These are phyloP conservation scores for Machaerirhynchus nigripectus DNA, from an alignment of 2,113 vertebrate species.

Conservation along the genomic window DNA sequence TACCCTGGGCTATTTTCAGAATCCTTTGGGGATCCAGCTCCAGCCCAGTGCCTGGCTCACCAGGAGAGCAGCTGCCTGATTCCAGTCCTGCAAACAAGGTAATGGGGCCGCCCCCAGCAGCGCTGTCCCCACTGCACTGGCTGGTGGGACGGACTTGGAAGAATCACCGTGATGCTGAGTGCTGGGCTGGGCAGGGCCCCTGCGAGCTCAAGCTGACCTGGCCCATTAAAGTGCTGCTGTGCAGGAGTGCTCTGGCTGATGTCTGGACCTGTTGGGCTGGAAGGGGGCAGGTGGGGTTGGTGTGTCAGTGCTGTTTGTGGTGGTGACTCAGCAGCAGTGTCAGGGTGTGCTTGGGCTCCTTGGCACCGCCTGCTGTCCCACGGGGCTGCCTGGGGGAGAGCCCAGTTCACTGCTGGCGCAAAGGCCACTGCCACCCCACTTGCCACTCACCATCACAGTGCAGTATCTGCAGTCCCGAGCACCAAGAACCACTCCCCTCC, in stretches of 20 bases:
- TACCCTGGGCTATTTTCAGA: neutral
- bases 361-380: fast-evolving
- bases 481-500: neutral
- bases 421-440: fast-evolving
- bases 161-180: fast-evolving
- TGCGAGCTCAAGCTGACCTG: neutral
- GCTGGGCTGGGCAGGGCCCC: neutral
- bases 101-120: neutral
- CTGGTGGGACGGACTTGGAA: fast-evolving
- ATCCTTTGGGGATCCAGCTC: neutral
- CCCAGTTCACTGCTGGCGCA: no score
- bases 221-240: neutral
- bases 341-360: neutral
- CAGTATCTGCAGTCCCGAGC: neutral
- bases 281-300: neutral
- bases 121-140: fast-evolving
- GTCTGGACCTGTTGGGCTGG: neutral
- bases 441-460: fast-evolving
- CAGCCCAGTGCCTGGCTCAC: neutral
- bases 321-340: neutral
- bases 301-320: fast-evolving
- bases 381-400: no score
- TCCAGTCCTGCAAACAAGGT: fast-evolving
- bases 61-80: neutral
- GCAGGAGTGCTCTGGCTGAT: neutral